Base-by-base conservation (phyloP, 2,113 vertebrate species). In the Heterotilapia buettikoferi region DNA sequence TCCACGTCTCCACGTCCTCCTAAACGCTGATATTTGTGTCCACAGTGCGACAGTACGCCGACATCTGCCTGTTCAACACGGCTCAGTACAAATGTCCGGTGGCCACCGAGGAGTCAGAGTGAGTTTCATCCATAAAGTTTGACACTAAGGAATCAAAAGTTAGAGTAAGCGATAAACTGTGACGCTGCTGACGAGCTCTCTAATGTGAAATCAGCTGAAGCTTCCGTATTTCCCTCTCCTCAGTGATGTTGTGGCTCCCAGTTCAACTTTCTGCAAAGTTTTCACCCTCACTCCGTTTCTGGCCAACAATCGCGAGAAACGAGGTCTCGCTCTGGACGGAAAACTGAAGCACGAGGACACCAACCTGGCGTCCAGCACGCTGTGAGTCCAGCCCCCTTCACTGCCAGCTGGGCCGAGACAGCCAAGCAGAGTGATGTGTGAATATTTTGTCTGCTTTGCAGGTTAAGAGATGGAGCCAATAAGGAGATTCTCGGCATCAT, bases 81-180 rank as follows among this genome's bases (percentile, higher is more conserved):
- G 98, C 98, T 7, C 98, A 99, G 96, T 99, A 99, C 96, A 99
- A 99, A 92, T 99, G 98, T 56, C 98, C 98, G 0, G 98, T 99
- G 24, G 98, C 98, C 2, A 96, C 97, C 89, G 98, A 99, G 83
- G 98, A 99, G 36, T 97, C 98, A 0, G 98, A 99, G 98, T 99
- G 96, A 94, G 94, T 84, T 36, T 40, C 54, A 14, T 50, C 63
- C 14, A 0, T 0, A 19, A 5, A 12, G 24, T 12, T 50, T 50
- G 16, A 50, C 68, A 16, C 66, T 43, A 24, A 71, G 21, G 3
- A 56, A 4, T 56, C n/a, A 24, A 56, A 24, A 56, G 61, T 38
- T 66, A 10, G 31, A 12, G 61, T 36, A 7, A 0, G 19, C 6
- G 7, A 0, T 9, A 6, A 68, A 26, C 13, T 2, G 26, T 19